These are phyloP conservation scores for Dasypolia templi DNA, from an alignment of 2,888 invertebrate species.

Conservation along the genomic window DNA sequence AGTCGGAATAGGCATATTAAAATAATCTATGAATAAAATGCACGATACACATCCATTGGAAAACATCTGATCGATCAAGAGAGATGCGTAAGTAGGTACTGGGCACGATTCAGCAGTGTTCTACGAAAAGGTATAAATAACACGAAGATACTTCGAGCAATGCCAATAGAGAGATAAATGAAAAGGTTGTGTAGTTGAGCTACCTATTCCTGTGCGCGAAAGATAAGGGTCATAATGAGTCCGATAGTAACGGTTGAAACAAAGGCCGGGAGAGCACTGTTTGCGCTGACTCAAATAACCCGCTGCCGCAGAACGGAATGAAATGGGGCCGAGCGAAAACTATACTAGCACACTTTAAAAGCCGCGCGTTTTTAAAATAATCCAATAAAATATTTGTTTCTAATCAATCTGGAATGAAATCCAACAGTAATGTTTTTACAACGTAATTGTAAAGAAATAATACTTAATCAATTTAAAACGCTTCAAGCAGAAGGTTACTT, in stretches of 20 bases:
- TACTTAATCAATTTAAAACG: slow-evolving; percentile 22
- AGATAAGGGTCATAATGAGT: slow-evolving; percentile 73
- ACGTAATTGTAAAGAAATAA: slow-evolving; percentile 20
- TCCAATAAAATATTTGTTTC: slow-evolving; percentile 5
- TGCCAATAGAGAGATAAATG: slow-evolving; percentile 55
- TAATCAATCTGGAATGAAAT: not conserved
- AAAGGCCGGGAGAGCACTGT: slow-evolving; percentile 74
- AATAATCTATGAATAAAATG: slow-evolving; percentile 7
- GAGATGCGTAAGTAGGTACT: slow-evolving; percentile 33
- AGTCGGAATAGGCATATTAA: too few relatives aligned
- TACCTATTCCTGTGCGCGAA: slow-evolving; percentile 64
- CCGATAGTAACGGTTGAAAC: slow-evolving; percentile 72
- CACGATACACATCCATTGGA: slow-evolving; percentile 30
- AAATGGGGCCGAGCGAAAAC: slow-evolving; percentile 70
- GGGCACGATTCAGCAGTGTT: slow-evolving; percentile 50
- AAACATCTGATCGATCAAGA: slow-evolving; percentile 33
- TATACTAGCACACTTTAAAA: slow-evolving; percentile 68
- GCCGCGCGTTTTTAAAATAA: slow-evolving; percentile 62
- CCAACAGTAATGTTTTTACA: slow-evolving; percentile 4
- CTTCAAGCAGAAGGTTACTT: slow-evolving; percentile 23
- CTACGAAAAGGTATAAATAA: slow-evolving; percentile 52
- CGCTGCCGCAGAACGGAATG: slow-evolving; percentile 64
- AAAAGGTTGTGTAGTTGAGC: slow-evolving; percentile 57
- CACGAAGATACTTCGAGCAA: slow-evolving; percentile 35
- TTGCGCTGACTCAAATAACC: slow-evolving; percentile 78